Evolutionary conservation across 2,888 invertebrate genomes (phyloP).

Genomic region (Lomographa bimaculata): DNA sequence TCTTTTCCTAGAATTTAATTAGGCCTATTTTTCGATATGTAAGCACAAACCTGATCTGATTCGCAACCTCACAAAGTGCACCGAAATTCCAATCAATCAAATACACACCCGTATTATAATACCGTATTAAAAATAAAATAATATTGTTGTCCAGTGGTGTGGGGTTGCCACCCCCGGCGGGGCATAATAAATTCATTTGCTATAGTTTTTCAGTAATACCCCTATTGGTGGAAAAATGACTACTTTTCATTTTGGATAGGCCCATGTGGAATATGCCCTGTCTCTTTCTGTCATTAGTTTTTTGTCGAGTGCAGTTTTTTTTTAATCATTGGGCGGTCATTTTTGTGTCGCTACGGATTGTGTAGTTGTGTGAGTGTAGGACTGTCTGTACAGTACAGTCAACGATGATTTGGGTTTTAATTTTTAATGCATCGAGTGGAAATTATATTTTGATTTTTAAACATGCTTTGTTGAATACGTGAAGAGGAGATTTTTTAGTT

Average conservation of each 20-base stretch:
- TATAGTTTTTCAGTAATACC: constrained; percentile 81
- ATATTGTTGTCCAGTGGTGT: constrained; percentile 44
- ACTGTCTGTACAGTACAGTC: constrained; percentile 6
- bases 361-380: constrained; percentile 4
- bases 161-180: constrained; percentile 43
- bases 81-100: constrained; percentile 28
- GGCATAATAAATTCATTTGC: constrained; percentile 79
- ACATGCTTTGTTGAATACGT: background rate
- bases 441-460: constrained; percentile 2
- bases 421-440: constrained; percentile 18
- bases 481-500: too few relatives aligned
- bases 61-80: constrained; percentile 15
- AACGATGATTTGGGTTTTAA: constrained; percentile 18
- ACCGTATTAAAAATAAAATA: constrained; percentile 69
- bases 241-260: constrained; percentile 68
- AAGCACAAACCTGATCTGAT: too few relatives aligned
- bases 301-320: constrained; percentile 43
- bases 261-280: constrained; percentile 51
- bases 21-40: too few relatives aligned
- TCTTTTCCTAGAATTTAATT: too few relatives aligned
- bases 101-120: constrained; percentile 36
- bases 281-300: constrained; percentile 63
- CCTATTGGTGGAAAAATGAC: constrained; percentile 81
- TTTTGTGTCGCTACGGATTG: constrained; percentile 12
- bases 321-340: constrained; percentile 36